phyloP scores from a whole-genome alignment of 2,888 invertebrate genomes.

The Apotomis capreana region DNA sequence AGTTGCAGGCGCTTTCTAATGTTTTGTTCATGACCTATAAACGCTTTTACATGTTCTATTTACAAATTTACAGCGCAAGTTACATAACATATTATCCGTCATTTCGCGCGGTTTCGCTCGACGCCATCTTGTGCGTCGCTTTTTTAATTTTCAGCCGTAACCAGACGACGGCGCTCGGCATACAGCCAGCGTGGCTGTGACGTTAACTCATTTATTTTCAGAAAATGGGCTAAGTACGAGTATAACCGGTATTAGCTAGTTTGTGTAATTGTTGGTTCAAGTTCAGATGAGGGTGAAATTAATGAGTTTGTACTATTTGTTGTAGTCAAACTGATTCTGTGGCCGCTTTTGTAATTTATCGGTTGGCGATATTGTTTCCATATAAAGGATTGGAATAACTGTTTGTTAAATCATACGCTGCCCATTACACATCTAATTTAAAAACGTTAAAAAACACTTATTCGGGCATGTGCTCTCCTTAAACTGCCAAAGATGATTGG shows the following conservation, averaged over 20 bases:
- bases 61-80: neutral
- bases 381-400: too few species aligned
- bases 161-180: slow-evolving; percentile 20
- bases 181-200: slow-evolving; percentile 21
- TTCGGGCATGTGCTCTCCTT: too few species aligned
- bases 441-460: too few species aligned
- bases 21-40: too few species aligned
- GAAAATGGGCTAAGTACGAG: slow-evolving; percentile 19
- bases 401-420: too few species aligned
- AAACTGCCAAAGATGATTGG: too few species aligned
- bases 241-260: slow-evolving; percentile 27
- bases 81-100: neutral
- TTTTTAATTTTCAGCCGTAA: slow-evolving; percentile 12
- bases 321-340: neutral
- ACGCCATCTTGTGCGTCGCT: neutral
- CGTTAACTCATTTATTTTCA: slow-evolving; percentile 23
- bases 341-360: too few species aligned
- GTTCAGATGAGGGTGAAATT: slow-evolving; percentile 21
- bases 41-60: too few species aligned
- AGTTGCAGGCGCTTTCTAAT: too few species aligned
- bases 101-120: slow-evolving; percentile 15
- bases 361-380: too few species aligned
- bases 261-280: slow-evolving; percentile 29
- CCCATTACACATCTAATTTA: too few species aligned
- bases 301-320: slow-evolving; percentile 19